A percentile compares a stretch with the other conserved stretches of the same genome.
phyloP scores from a whole-genome alignment of 2,888 invertebrate species.

The Hyalella azteca region DNA sequence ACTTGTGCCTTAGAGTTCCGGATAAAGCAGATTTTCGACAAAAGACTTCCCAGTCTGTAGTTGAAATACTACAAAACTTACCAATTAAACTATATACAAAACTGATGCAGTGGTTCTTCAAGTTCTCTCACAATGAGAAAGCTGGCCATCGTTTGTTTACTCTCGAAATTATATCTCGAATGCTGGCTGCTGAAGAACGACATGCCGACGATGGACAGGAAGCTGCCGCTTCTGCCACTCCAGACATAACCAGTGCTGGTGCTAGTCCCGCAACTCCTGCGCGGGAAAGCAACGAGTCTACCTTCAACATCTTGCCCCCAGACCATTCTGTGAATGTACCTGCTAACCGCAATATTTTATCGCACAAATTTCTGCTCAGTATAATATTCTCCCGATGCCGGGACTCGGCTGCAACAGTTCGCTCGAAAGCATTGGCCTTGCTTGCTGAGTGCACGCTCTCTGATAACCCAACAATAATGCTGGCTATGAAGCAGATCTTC shows the following conservation, averaged over 20 bases:
- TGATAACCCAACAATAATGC: conserved; percentile 55
- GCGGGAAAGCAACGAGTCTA: conserved; percentile 26
- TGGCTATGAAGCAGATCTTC: conserved; percentile 60
- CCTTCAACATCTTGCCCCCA: conserved; percentile 40
- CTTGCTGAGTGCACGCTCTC: conserved; percentile 67
- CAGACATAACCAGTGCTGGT: not conserved
- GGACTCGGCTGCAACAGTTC: conserved; percentile 70
- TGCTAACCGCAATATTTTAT: conserved; percentile 53
- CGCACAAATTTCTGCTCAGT: conserved; percentile 64
- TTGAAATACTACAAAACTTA: conserved; percentile 62
- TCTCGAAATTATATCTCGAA: conserved; percentile 66
- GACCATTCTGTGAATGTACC: conserved; percentile 47
- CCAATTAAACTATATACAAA: conserved; percentile 61
- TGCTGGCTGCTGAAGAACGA: conserved; percentile 61
- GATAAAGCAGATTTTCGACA: conserved; percentile 65
- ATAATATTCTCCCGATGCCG: conserved; percentile 67
- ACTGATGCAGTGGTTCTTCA: conserved; percentile 64
- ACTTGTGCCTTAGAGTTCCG: conserved; percentile 64
- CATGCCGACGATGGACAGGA: not conserved
- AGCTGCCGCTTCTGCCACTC: not conserved
- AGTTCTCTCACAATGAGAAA: conserved; percentile 64
- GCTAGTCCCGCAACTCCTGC: not conserved
- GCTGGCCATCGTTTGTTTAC: conserved; percentile 66
- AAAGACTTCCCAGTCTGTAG: conserved; percentile 63
- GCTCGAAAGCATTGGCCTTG: conserved; percentile 70